phyloP scores from a whole-genome alignment of 2,888 invertebrate species.

The Brenthis daphne region DNA sequence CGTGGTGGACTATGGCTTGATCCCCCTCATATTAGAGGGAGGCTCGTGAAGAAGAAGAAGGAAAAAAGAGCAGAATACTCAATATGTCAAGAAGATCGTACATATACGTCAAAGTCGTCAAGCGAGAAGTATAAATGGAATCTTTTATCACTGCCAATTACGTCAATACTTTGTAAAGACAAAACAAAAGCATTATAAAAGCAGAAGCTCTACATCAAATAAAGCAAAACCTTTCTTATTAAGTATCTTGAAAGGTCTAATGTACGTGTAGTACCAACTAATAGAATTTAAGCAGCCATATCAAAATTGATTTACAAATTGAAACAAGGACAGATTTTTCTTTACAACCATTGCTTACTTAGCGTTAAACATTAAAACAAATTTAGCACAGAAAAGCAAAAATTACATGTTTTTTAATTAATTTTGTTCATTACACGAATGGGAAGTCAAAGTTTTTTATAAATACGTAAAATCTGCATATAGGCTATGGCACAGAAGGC shows the following conservation, averaged over 20 bases:
- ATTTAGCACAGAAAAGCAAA: too few species aligned
- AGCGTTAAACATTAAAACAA: too few species aligned
- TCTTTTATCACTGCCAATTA: constrained; percentile 1
- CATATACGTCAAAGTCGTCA: not conserved
- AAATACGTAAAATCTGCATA: not conserved
- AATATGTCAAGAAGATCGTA: too few species aligned
- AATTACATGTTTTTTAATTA: too few species aligned
- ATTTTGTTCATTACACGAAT: too few species aligned
- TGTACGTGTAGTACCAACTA: constrained; percentile 23
- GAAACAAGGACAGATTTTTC: too few species aligned
- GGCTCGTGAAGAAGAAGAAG: too few species aligned
- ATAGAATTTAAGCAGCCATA: constrained; percentile 16
- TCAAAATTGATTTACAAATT: constrained; percentile 15
- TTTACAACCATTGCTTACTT: too few species aligned
- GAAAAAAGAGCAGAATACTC: too few species aligned
- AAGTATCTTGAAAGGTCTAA: constrained; percentile 33
- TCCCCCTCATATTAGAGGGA: too few species aligned
- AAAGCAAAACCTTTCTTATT: constrained; percentile 25
- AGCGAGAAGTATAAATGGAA: not conserved
- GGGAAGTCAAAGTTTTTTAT: too few species aligned
- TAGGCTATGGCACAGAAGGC: constrained; percentile 20
- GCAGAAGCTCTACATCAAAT: constrained; percentile 31
- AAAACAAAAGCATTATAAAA: constrained; percentile 2
- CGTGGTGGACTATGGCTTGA: too few species aligned
- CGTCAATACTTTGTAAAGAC: constrained; percentile 7